Percentiles rank a stretch among this genome's conserved stretches.
Conservation (phyloP, 1,140 invertebrate species). For the Drosophila simulans region DNA sequence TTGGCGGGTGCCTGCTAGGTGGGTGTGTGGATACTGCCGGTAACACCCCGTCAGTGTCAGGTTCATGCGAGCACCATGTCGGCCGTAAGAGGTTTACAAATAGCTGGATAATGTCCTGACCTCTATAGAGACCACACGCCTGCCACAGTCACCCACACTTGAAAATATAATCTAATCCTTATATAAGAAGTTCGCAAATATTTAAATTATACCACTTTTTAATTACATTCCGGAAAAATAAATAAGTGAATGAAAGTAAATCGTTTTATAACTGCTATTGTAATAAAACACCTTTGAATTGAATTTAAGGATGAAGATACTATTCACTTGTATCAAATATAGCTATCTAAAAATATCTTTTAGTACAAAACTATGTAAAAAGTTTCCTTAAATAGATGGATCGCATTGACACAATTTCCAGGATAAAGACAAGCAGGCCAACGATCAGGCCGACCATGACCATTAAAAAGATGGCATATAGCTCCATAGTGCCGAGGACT, state of each 20-base stretch:
- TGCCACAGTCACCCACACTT: conserved; percentile 8
- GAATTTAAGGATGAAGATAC: too few relatives aligned
- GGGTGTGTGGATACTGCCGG: background rate
- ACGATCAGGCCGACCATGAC: conserved; percentile 30
- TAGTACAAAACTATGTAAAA: background rate
- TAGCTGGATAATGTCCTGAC: conserved; percentile 36
- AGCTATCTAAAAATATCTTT: background rate
- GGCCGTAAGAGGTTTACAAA: conserved; percentile 45
- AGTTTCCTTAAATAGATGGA: conserved; percentile 11
- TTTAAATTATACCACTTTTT: too few relatives aligned
- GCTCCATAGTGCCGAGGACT: conserved; percentile 42
- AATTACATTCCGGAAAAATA: too few relatives aligned
- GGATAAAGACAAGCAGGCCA: conserved; percentile 36
- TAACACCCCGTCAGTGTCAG: conserved; percentile 22
- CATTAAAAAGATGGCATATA: conserved; percentile 52
- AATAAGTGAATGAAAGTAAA: too few relatives aligned
- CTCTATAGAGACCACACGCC: conserved; percentile 11
- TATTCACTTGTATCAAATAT: too few relatives aligned
- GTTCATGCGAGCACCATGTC: conserved; percentile 43
- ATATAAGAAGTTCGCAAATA: background rate
- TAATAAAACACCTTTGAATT: too few relatives aligned
- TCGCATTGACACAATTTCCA: conserved; percentile 47
- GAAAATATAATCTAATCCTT: background rate
- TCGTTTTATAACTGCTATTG: too few relatives aligned
- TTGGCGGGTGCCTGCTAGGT: background rate